Evolutionary conservation across 2,113 vertebrate genomes (phyloP), one percentile per base, ranked within the genome.

Genomic region (Oostethus manadensis): DNA sequence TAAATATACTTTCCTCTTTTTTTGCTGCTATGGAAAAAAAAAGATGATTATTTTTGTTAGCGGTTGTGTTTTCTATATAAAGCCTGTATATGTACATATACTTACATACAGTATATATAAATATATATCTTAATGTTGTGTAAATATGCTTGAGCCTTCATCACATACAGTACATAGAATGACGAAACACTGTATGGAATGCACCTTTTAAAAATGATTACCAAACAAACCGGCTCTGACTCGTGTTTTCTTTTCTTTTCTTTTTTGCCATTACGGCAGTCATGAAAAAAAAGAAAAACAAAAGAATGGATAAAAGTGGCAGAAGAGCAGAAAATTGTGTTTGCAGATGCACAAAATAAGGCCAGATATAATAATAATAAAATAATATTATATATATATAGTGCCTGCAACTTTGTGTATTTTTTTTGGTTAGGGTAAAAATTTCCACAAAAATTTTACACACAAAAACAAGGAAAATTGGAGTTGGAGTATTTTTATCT

Each of bases 31-130:
- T 89, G 70, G 38, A 14, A 42, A 84, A 84, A n/a, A 82, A 55
- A 89, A 84, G 82, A 87, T 86, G 79, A 89, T 89, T 89, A 82
- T 89, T 91, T 89, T 83, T 88, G 68, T 88, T 86, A 82, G 80
- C 83, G 75, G 77, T 86, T 86, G 81, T 85, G 66, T 84, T 87
- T 90, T 89, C 86, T 88, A 84, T 87, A 85, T 77, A 84, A 86
- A 80, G 71, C 79, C 65, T 87, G 84, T 78, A 84, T 82, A 70
- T 68, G 61, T 40, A 23, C 44, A 21, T 20, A 18, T 55, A 56
- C 29, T 7, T 16, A 29, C 5, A 54, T 75, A 26, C 23, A 26
- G 23, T 26, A 68, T 65, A 68, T 50, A 20, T 14, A 58, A 46
- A 59, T 84, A 82, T 76, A 78, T 77, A 76, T 82, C 64, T 86